These are phyloP conservation scores for Acleris holmiana DNA, from an alignment of 2,888 invertebrate species.

Conservation along the genomic window DNA sequence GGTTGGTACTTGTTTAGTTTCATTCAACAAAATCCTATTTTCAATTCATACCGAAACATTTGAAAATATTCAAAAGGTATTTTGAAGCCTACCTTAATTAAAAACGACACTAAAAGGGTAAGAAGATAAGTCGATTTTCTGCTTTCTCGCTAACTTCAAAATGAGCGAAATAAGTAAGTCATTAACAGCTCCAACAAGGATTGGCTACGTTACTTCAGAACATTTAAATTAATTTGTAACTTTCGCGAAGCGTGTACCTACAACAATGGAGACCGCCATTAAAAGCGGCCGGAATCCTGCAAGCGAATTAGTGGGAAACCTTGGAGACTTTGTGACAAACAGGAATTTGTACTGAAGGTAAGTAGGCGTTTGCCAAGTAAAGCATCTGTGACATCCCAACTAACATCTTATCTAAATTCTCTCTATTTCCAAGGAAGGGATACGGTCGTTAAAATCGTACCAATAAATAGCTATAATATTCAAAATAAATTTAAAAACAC, in stretches of 20 bases:
- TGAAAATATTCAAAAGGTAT: background rate
- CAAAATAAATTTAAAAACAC: no score
- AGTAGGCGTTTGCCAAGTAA: slow-evolving; percentile 22
- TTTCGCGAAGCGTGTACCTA: slow-evolving; percentile 57
- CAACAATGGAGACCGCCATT: slow-evolving; percentile 58
- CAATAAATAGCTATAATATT: no score
- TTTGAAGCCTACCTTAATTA: background rate
- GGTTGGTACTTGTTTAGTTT: no score
- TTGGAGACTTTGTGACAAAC: slow-evolving; percentile 43
- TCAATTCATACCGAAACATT: no score
- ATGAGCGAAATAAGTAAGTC: slow-evolving; percentile 63
- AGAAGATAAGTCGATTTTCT: slow-evolving; percentile 48
- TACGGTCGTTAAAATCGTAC: no score
- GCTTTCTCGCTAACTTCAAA: slow-evolving; percentile 50
- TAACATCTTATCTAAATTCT: slow-evolving; percentile 16
- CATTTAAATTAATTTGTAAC: slow-evolving; percentile 72
- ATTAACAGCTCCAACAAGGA: slow-evolving; percentile 56
- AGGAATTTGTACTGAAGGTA: slow-evolving; percentile 30
- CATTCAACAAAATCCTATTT: no score
- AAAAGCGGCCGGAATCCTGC: slow-evolving; percentile 49
- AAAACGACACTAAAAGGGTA: slow-evolving; percentile 37
- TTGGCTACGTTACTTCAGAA: slow-evolving; percentile 54
- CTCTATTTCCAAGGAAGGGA: background rate
- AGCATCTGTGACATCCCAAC: slow-evolving; percentile 23
- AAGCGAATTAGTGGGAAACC: slow-evolving; percentile 54